Evolutionary conservation across 2,797 vertebrate genomes (phyloP).

Genomic region (Neopelma chrysocephalum): DNA sequence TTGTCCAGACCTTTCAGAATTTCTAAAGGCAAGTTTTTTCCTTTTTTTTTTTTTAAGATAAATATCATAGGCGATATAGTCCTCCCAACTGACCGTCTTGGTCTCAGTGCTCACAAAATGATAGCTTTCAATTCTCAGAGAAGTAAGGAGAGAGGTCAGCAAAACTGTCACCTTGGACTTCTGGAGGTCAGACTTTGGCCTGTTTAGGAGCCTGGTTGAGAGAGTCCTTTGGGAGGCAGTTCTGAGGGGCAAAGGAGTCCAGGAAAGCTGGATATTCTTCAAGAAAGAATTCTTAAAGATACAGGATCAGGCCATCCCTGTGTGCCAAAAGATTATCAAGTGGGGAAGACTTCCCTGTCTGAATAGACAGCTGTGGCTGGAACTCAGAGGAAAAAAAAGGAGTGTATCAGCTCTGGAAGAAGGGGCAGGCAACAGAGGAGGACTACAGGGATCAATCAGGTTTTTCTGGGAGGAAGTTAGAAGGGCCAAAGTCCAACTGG

Average conservation of each 20-base stretch:
- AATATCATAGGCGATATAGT: background rate
- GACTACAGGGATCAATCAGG: too few relatives aligned
- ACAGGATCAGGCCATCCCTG: too few relatives aligned
- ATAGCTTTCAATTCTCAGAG: background rate
- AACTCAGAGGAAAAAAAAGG: background rate
- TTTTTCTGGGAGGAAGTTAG: background rate
- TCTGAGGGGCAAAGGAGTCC: too few relatives aligned
- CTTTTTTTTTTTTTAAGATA: too few relatives aligned
- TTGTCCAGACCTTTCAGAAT: background rate
- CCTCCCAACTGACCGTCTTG: background rate
- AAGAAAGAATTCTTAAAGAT: background rate
- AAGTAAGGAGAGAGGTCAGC: background rate
- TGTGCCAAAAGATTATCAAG: accelerated
- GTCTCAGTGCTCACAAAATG: too few relatives aligned
- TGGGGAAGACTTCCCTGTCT: background rate
- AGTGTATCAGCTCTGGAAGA: background rate
- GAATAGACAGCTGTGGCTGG: background rate
- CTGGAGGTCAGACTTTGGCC: background rate
- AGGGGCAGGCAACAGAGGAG: background rate
- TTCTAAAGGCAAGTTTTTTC: background rate
- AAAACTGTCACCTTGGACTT: background rate
- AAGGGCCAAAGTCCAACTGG: background rate
- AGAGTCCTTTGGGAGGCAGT: background rate
- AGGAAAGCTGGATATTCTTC: background rate
- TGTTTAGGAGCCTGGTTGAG: background rate